These are phyloP conservation scores for Brachionus rubens DNA, from an alignment of 1,140 invertebrate species.

Conservation along the genomic window DNA sequence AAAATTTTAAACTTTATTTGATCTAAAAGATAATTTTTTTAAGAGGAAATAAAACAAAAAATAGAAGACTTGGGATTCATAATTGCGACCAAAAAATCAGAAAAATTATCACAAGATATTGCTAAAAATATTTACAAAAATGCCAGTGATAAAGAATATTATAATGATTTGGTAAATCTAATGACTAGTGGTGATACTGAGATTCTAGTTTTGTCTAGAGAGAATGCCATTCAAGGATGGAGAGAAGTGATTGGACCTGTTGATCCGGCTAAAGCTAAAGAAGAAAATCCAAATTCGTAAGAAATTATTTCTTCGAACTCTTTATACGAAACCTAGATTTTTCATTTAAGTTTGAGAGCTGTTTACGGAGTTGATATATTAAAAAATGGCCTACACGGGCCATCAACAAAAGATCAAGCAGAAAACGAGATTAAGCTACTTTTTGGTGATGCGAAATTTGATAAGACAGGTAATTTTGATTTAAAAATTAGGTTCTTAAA, in stretches of 20 bases:
- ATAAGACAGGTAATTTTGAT: slow-evolving; percentile 51
- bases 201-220: slow-evolving; percentile 58
- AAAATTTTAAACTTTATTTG: not conserved
- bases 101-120: slow-evolving; percentile 53
- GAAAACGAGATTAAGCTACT: slow-evolving; percentile 52
- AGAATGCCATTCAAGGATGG: slow-evolving; percentile 58
- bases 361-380: slow-evolving; percentile 54
- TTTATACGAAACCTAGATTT: no score
- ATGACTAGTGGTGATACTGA: slow-evolving; percentile 60
- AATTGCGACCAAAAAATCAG: slow-evolving; percentile 57
- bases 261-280: slow-evolving; percentile 57
- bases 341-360: slow-evolving; percentile 57
- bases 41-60: slow-evolving; percentile 58
- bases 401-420: slow-evolving; percentile 52
- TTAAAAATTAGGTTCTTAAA: not conserved
- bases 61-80: slow-evolving; percentile 59
- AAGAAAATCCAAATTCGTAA: slow-evolving; percentile 55
- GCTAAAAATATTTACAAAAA: slow-evolving; percentile 55
- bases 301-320: no score
- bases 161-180: slow-evolving; percentile 54
- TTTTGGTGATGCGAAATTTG: slow-evolving; percentile 57
- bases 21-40: not conserved
- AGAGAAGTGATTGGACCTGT: slow-evolving; percentile 55
- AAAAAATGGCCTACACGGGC: slow-evolving; percentile 58
- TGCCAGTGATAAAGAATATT: slow-evolving; percentile 55